phyloP scores from a whole-genome alignment of 1,140 invertebrate species.

The Caligus rogercresseyi region DNA sequence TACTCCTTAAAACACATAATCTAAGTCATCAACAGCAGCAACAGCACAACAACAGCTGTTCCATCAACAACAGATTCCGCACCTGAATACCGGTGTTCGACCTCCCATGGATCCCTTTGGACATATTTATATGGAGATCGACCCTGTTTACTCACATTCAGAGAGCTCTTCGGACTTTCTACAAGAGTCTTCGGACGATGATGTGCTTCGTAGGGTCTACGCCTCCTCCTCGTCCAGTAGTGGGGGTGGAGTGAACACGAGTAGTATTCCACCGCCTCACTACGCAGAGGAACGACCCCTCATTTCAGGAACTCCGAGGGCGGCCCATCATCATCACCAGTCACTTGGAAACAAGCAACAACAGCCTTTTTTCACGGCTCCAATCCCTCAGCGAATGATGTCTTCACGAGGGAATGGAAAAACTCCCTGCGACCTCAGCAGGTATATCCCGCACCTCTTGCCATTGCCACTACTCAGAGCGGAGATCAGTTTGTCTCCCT shows the following conservation, averaged over 20 bases:
- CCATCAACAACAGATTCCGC: neutral
- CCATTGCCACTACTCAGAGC: constrained; percentile 11
- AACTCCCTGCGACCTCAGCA: neutral
- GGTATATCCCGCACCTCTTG: constrained; percentile 3
- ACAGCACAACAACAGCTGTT: neutral
- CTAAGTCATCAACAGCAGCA: neutral
- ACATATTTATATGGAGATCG: constrained; percentile 20
- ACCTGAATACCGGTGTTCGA: neutral
- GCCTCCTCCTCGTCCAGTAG: neutral
- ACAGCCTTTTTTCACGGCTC: neutral
- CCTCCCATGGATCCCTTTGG: constrained; percentile 4
- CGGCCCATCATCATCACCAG: neutral
- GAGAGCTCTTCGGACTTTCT: constrained; percentile 4
- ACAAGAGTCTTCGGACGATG: constrained; percentile 18
- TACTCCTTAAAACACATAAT: neutral
- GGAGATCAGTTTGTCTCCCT: constrained; percentile 15
- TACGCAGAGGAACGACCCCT: constrained; percentile 14
- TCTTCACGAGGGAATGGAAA: neutral
- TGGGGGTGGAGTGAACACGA: neutral
- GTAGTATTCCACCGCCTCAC: neutral
- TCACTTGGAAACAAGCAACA: neutral
- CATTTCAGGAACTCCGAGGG: neutral
- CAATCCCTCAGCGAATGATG: too few species aligned
- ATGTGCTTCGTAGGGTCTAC: neutral
- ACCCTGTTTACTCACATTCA: constrained; percentile 17